phyloP scores from a whole-genome alignment of 2,113 vertebrate genomes.

The Corythoichthys haematopterus region DNA sequence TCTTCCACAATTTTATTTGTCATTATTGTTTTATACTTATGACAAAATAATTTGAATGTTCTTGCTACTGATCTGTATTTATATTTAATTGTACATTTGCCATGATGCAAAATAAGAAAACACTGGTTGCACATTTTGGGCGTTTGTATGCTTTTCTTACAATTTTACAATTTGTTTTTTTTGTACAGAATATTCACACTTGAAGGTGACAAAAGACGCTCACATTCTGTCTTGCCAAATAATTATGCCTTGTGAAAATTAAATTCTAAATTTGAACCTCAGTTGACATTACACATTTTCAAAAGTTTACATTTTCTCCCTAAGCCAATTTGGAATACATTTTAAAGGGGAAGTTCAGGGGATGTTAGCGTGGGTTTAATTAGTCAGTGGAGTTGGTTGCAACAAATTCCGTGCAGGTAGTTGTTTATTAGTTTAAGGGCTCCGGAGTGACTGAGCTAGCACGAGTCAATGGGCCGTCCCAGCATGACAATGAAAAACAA shows the following conservation, averaged over 20 bases:
- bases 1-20: background rate
- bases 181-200: conserved; percentile 3
- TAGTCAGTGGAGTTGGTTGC: no score
- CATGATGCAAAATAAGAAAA: conserved; percentile 39
- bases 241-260: background rate
- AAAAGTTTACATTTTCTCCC: background rate
- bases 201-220: conserved; percentile 33
- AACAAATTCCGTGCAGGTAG: no score
- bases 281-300: background rate
- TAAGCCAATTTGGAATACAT: background rate
- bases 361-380: no score
- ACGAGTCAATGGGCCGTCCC: no score
- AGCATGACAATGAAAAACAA: no score
- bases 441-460: no score
- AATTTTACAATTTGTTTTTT: background rate
- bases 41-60: background rate
- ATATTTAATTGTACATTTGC: conserved; percentile 19
- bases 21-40: background rate
- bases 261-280: background rate
- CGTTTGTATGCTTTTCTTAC: background rate
- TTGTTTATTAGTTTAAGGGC: no score
- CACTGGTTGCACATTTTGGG: background rate
- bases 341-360: background rate
- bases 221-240: background rate
- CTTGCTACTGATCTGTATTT: conserved; percentile 1